Base-by-base conservation (phyloP, 2,888 invertebrate genomes). In the Lycaena phlaeas region DNA sequence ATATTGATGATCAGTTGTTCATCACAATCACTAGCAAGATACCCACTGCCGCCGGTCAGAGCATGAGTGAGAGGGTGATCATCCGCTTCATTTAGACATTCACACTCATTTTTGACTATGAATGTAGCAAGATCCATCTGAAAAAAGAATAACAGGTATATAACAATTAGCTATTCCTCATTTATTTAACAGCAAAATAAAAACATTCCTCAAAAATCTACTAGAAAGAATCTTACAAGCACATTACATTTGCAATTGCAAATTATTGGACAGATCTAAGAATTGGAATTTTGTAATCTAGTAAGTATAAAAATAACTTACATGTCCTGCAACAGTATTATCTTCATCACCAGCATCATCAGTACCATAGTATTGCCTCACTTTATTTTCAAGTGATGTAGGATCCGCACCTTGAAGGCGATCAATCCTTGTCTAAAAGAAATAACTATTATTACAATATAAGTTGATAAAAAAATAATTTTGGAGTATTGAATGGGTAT, bases 11-110 rank as follows among this genome's bases (percentile, higher is more conserved):
- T 95, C 40, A 97, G 87, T 86, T 95, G 89, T 74, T 97, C 98
- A 85, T 98, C 98, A 78, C 96, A 96, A 72, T 97, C 96, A 34
- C 95, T 95, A 61, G 94, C 92, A 42, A 95, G 79, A 63, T 87
- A 93, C 9, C 90, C 91, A 2, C 87, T 90, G 3, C 86, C 87
- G 29, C 89, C 76, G 27, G 88, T 87, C 14, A 95, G 75, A 45
- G 90, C 89, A 58, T 95, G 91, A 5, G 82, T 76, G 53, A 98
- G 84, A 6, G 93, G 92, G 73, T 98, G 97, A 44, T 96, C 94
- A 72, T 98, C 97, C 3, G 94, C 90, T 70, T 97, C 97, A 71
- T 99, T 99, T 46, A 99, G 82, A 71, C 97, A 98, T 77, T 98
- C 98, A 74, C 97, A 96, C 59, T 95, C 92, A 48, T 88, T 88